Base-by-base conservation (phyloP, 2,113 vertebrate genomes). In the Sylvietta virens region DNA sequence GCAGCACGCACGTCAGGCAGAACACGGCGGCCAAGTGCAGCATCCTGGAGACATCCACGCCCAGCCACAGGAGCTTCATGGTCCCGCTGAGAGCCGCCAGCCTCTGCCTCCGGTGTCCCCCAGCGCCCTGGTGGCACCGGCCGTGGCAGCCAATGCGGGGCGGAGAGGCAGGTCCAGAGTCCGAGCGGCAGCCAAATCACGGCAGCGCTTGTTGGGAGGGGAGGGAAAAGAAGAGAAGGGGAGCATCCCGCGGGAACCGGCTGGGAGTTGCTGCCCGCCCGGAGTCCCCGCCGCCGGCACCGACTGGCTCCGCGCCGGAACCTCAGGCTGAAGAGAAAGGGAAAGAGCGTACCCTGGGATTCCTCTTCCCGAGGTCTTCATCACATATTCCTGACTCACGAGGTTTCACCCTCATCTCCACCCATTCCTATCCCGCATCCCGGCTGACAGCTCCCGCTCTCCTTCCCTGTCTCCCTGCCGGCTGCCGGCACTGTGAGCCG, bases 11-110 rank as follows among this genome's bases (percentile, higher is more conserved):
- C 7, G 97, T 91, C 44, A 98, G 64, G 93, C 97, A 97, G 37
- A 98, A 94, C 18, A 97, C 96, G 28, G 76, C 92, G 4, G 86
- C 90, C 79, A 98, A 91, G 62, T 98, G 94, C 69, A 95, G 83
- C 39, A 98, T 19, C 88, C 54, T 81, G 62, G 54, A 87, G 3
- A 97, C 27, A 48, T 97, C 98, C 57, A 97, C 67, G 21, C 90
- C 94, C 58, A 97, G 56, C 42, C 97, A 94, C 15, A 72, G 53
- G 44, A 86, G 45, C 94, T 77, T 58, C 89, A 92, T 93, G 17
- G 11, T 35, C 4, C 10, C n/a, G 31, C 7, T 8, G 54, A 54
- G 70, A 76, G 79, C 40, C 40, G 62, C 21, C 30, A 7, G 44
- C 53, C 6, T 30, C 79, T 27, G 79, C 26, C 70, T 31, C 24